These are phyloP conservation scores for Calliscelio sp. DNA, from an alignment of 2,888 invertebrate species.

Conservation along the genomic window DNA sequence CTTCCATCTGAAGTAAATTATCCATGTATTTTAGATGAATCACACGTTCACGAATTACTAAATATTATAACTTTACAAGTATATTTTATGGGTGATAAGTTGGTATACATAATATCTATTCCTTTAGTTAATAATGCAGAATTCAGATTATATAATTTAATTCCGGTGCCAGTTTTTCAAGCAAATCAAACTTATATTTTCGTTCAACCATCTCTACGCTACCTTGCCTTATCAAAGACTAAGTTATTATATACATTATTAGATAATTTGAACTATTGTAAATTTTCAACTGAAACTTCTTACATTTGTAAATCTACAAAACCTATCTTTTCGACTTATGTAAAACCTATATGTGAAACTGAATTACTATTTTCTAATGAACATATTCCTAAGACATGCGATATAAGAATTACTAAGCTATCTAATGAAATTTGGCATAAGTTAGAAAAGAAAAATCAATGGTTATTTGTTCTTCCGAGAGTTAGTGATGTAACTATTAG, in stretches of 20 bases:
- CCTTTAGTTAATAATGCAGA: background rate
- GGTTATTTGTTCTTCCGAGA: background rate
- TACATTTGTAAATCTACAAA: background rate
- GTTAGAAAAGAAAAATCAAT: conserved; percentile 8
- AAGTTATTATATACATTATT: background rate
- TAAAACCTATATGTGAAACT: conserved; percentile 21
- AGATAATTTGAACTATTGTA: background rate
- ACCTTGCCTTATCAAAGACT: background rate
- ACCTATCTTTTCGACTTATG: background rate
- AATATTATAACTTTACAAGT: conserved; percentile 6
- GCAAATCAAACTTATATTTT: background rate
- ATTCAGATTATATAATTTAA: background rate
- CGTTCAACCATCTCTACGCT: background rate
- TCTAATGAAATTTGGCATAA: conserved; percentile 13
- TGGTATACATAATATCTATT: background rate
- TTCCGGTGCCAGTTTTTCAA: background rate
- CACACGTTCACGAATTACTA: conserved; percentile 13
- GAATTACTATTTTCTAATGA: background rate
- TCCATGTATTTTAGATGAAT: conserved; percentile 11
- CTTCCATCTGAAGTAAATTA: conserved; percentile 2
- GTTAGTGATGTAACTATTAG: background rate
- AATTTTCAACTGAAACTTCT: background rate
- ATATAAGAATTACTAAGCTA: background rate
- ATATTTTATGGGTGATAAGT: conserved; percentile 1
- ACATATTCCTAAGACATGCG: background rate